Conservation (phyloP, 2,113 vertebrate species). For the Brachionichthys hirsutus region DNA sequence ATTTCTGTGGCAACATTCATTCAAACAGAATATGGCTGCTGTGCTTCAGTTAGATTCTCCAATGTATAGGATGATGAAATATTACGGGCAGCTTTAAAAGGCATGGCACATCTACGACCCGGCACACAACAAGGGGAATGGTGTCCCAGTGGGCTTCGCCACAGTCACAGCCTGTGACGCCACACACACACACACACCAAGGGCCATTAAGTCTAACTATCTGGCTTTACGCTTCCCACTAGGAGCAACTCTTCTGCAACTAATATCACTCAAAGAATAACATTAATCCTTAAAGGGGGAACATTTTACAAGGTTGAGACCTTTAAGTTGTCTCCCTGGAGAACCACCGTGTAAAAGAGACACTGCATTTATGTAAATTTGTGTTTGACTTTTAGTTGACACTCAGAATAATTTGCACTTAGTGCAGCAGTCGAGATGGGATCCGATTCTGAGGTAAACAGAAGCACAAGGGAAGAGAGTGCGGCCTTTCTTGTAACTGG, state of each 20-base stretch:
- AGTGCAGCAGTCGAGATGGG: no score
- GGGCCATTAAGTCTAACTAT: conserved; percentile 71
- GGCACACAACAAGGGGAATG: background rate
- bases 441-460: no score
- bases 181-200: conserved; percentile 25
- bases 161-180: conserved; percentile 51
- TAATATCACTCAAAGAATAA: conserved; percentile 44
- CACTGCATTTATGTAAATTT: no score
- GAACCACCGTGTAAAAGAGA: conserved; percentile 20
- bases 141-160: conserved; percentile 57
- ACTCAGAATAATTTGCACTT: no score
- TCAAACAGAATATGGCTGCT: conserved; percentile 23
- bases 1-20: conserved; percentile 38
- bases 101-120: conserved; percentile 25
- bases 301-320: conserved; percentile 22
- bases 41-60: conserved; percentile 4
- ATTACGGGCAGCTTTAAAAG: no score
- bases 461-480: no score
- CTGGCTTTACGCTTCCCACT: conserved; percentile 33
- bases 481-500: no score
- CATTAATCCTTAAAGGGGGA: conserved; percentile 44
- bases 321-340: conserved; percentile 18
- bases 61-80: no score
- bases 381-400: no score
- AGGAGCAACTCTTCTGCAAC: conserved; percentile 32